Conservation (phyloP, 2,888 invertebrate species). For the Holacanthella duospinosa region DNA sequence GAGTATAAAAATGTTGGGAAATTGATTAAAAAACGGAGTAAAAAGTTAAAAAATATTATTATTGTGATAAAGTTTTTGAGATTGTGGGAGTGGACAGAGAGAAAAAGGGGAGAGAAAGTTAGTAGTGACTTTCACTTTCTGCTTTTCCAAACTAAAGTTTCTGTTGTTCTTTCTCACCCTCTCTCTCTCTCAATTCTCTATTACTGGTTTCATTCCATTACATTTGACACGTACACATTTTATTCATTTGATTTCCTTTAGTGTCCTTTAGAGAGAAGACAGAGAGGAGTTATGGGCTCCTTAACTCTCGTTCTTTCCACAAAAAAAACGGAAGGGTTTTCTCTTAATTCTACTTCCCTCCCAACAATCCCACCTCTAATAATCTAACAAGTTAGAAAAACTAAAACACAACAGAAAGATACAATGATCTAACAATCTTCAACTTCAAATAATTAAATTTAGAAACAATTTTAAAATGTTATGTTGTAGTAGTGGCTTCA, state of each 20-base stretch:
- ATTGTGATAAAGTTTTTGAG: too few relatives aligned
- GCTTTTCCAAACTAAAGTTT: neutral
- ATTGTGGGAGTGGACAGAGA: too few relatives aligned
- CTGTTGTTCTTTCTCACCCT: slow-evolving; percentile 5
- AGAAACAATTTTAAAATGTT: neutral
- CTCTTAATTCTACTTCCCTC: neutral
- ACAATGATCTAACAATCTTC: neutral
- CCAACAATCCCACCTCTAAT: too few relatives aligned
- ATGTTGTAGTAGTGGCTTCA: neutral
- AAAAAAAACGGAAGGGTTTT: neutral
- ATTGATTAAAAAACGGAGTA: too few relatives aligned
- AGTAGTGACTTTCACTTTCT: neutral
- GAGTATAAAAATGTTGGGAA: too few relatives aligned
- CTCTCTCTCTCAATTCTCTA: slow-evolving; percentile 5
- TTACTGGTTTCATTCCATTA: slow-evolving; percentile 9
- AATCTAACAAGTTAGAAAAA: too few relatives aligned
- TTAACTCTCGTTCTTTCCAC: too few relatives aligned
- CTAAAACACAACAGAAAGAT: too few relatives aligned
- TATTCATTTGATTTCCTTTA: neutral
- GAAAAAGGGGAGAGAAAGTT: too few relatives aligned
- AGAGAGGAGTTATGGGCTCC: neutral
- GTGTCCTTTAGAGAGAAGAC: neutral
- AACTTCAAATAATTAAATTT: neutral
- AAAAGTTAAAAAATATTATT: too few relatives aligned
- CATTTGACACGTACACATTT: slow-evolving; percentile 5